Conservation (phyloP, 2,113 vertebrate genomes). For the Carassius carassius region DNA sequence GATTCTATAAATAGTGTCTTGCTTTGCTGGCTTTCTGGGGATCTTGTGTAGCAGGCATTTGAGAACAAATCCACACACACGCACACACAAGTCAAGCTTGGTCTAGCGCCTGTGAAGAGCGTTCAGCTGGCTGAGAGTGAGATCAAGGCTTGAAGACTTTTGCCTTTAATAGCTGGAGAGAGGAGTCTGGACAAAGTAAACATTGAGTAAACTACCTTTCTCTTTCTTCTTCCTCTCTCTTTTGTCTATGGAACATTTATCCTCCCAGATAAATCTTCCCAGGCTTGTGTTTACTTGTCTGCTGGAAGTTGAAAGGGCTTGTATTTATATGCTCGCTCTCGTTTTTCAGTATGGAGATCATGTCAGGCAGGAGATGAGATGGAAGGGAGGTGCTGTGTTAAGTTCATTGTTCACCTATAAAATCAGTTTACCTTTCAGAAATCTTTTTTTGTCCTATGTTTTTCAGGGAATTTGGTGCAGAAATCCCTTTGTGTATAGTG, state of each 20-base stretch:
- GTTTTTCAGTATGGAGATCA: background rate
- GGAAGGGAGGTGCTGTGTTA: background rate
- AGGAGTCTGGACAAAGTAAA: slow-evolving; percentile 6
- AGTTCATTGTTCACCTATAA: background rate
- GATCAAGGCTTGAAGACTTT: slow-evolving; percentile 2
- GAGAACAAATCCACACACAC: no score
- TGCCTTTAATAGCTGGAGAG: slow-evolving; percentile 20
- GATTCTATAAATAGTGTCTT: no score
- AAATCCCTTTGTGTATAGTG: background rate
- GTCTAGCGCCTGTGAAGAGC: background rate
- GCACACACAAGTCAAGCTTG: background rate
- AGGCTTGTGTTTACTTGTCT: slow-evolving; percentile 33
- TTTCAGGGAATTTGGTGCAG: background rate
- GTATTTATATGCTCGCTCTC: background rate
- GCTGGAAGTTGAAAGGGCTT: background rate
- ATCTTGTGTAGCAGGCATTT: no score
- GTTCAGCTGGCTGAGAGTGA: background rate
- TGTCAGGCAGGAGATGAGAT: background rate
- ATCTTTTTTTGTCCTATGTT: background rate
- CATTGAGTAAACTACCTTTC: background rate
- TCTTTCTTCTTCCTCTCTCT: background rate
- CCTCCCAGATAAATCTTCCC: background rate
- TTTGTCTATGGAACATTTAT: slow-evolving; percentile 11
- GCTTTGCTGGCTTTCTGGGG: no score
- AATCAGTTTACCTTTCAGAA: background rate